These are phyloP conservation scores for Elysia chlorotica DNA, from an alignment of 1,140 invertebrate genomes.

Conservation along the genomic window DNA sequence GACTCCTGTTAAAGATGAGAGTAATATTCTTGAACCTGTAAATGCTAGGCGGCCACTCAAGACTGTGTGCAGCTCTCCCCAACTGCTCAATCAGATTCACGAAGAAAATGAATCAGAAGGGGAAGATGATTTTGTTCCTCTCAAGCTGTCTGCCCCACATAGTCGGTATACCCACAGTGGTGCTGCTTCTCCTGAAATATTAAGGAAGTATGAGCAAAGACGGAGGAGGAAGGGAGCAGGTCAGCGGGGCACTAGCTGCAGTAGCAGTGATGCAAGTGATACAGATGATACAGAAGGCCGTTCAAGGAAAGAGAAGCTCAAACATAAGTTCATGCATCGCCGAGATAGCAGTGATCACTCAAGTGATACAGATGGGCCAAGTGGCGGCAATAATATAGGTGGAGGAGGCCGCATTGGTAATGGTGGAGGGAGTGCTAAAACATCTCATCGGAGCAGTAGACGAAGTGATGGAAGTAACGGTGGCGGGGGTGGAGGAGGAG, in stretches of 20 bases:
- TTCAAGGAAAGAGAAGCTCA: constrained; percentile 76
- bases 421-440: constrained; percentile 18
- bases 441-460: constrained; percentile 11
- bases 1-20: too few relatives aligned
- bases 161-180: constrained; percentile 27
- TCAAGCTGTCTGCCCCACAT: constrained; percentile 40
- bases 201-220: constrained; percentile 69
- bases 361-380: constrained; percentile 57
- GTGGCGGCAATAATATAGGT: constrained; percentile 36
- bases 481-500: constrained; percentile 17
- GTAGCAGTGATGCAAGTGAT: constrained; percentile 87
- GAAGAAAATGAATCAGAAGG: constrained; percentile 70
- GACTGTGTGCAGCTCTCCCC: constrained; percentile 67
- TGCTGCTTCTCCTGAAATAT: constrained; percentile 59
- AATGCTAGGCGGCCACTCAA: constrained; percentile 59
- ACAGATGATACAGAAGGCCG: constrained; percentile 83
- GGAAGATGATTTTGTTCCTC: constrained; percentile 49
- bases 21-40: constrained; percentile 13
- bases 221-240: constrained; percentile 71
- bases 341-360: constrained; percentile 61
- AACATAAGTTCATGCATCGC: constrained; percentile 59
- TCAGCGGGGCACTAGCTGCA: constrained; percentile 82
- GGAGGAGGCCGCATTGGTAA: constrained; percentile 32
- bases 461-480: constrained; percentile 15
- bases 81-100: constrained; percentile 75